Percentiles rank a stretch among this genome's conserved stretches.
Conservation (phyloP, 2,113 vertebrate species). For the Gallinago media region DNA sequence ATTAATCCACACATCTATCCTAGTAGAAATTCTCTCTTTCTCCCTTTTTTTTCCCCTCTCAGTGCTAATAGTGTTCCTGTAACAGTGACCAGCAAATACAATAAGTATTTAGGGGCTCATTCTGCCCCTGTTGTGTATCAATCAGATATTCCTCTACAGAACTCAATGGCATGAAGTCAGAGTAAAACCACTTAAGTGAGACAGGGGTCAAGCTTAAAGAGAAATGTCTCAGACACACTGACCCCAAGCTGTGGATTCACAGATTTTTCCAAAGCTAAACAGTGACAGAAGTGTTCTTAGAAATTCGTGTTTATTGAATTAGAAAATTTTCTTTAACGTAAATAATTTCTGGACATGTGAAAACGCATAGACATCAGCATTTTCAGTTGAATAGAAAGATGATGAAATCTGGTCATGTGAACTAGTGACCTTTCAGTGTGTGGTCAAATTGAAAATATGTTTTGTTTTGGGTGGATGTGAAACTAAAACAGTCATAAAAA, state of each 20-base stretch:
- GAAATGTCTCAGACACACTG: not conserved
- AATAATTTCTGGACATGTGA: not conserved
- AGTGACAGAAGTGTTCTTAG: not conserved
- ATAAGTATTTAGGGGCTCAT: not conserved
- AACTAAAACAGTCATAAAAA: not conserved
- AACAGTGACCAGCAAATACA: not conserved
- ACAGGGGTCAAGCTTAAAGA: not conserved
- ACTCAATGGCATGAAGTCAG: not conserved
- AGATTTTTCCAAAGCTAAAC: not conserved
- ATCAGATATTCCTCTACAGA: not conserved
- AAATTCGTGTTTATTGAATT: not conserved
- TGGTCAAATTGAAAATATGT: not conserved
- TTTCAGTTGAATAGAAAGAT: not conserved
- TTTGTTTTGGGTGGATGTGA: not conserved
- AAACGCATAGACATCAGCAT: not conserved
- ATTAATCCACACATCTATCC: not conserved
- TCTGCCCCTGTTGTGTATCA: not conserved
- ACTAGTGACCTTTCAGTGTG: not conserved
- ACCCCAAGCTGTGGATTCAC: not conserved
- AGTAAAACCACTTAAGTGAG: not conserved
- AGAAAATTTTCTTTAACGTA: not conserved
- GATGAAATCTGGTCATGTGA: not conserved
- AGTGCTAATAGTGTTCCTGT: not conserved
- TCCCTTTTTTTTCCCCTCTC: accelerated
- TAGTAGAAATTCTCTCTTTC: not conserved